Conservation (phyloP, 2,797 vertebrate genomes). For the Sebastes alutus region DNA sequence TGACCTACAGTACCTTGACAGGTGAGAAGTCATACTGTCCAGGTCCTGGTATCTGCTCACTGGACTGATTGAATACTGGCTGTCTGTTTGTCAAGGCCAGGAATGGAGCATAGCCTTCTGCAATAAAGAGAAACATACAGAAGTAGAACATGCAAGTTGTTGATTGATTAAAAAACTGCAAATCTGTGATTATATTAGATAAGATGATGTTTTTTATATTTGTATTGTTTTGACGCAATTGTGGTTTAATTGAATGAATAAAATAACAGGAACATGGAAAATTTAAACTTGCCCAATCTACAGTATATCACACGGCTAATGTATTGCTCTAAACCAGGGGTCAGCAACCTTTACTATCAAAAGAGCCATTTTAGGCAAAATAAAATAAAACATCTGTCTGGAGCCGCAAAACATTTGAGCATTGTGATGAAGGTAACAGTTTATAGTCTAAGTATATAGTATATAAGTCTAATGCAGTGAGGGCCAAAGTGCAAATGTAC, state of each 20-base stretch:
- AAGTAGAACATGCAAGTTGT: not conserved
- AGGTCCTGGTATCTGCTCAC: slow-evolving; percentile 66
- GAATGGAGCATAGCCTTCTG: slow-evolving; percentile 80
- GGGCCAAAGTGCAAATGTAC: too few species aligned
- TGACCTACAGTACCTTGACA: slow-evolving; percentile 39
- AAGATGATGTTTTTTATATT: not conserved
- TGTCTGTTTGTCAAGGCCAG: slow-evolving; percentile 70
- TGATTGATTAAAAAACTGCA: not conserved
- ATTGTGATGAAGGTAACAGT: too few species aligned
- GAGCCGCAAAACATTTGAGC: too few species aligned
- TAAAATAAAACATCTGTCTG: too few species aligned
- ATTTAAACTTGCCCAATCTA: not conserved
- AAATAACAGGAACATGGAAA: not conserved
- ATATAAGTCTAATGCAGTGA: too few species aligned
- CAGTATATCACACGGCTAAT: not conserved
- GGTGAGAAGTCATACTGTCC: slow-evolving; percentile 71
- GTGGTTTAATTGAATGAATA: not conserved
- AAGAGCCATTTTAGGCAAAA: too few species aligned
- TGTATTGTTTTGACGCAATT: not conserved
- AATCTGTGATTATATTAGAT: not conserved
- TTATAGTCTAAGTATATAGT: too few species aligned
- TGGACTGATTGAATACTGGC: slow-evolving; percentile 34
- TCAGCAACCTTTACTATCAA: too few species aligned
- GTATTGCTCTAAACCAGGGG: too few species aligned
- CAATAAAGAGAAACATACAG: not conserved